Evolutionary conservation across 2,888 invertebrate species (phyloP), one percentile per base, ranked within the genome.

Genomic region (Epinotia demarniana): DNA sequence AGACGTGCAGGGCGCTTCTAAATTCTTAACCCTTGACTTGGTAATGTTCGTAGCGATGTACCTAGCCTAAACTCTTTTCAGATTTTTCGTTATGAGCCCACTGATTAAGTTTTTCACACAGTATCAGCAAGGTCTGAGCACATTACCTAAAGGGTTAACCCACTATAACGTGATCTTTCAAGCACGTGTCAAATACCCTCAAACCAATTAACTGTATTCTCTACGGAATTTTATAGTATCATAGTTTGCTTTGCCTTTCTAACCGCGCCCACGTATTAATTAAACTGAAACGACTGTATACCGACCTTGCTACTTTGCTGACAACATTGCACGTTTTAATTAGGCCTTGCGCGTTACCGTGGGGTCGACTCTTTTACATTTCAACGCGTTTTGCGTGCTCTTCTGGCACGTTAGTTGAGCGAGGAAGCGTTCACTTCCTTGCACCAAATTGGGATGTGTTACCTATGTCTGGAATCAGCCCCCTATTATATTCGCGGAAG

Each of bases 281-380:
- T 18, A 61, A 68, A 73, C 16, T 55, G 49, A n/a, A 53, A 53
- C 53, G 16, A 49, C 2, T 43, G 4, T 43, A 73, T 67, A 53
- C 43, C 23, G 69, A 62, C 69, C 69, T 69, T 69, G 69, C 46
- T 69, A 8, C 62, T 18, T 27, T 46, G 58, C 58, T 57, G 63
- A 46, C 74, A 74, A 69, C 74, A 58, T 18, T 57, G 5, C 46
- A n/a, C 55, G 55, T 43, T 63, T 74, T 74, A 74, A 74, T 74
- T 63, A 57, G 33, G 13, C 16, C 46, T 46, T 33, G 23, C 18
- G 33, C 67, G 62, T 61, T 68, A 58, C 57, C 49, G 49, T 8
- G 39, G 39, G 49, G 49, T 49, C 58, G 69, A 11, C 27, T 27
- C 57, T 69, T 18, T 55, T 57, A 60, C 67, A 67, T 62, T 73